Conservation (phyloP, 2,113 vertebrate species). For the Sylvietta virens region DNA sequence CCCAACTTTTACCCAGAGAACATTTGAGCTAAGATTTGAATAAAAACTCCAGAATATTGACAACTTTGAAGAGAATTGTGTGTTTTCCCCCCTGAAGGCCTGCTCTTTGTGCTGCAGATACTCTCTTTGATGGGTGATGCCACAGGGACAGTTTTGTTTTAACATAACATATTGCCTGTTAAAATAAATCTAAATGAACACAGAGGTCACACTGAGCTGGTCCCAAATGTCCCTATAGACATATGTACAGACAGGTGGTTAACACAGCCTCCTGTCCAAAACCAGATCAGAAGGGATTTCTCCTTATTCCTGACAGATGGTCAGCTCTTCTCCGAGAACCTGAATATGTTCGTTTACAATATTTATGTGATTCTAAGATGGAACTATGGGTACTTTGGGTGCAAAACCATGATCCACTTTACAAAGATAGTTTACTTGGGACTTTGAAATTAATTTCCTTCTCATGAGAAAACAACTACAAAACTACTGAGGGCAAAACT, state of each 20-base stretch:
- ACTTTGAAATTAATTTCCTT: not conserved
- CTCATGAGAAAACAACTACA: not conserved
- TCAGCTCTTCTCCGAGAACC: not conserved
- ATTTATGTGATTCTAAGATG: not conserved
- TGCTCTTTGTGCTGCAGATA: not conserved
- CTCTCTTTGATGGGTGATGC: slow-evolving; percentile 3
- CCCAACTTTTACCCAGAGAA: not conserved
- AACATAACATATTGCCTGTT: slow-evolving; percentile 24
- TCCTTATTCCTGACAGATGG: slow-evolving; percentile 32
- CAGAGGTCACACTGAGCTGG: not conserved
- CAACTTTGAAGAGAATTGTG: not conserved
- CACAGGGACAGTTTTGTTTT: slow-evolving; percentile 34
- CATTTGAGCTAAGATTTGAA: not conserved
- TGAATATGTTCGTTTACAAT: not conserved
- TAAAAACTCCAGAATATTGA: not conserved
- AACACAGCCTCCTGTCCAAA: not conserved
- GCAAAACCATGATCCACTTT: not conserved
- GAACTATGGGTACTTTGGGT: not conserved
- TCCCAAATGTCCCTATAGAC: slow-evolving; percentile 19
- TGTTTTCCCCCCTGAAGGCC: not conserved
- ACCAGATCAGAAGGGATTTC: slow-evolving; percentile 38
- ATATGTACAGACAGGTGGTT: slow-evolving; percentile 46
- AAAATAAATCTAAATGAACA: slow-evolving; percentile 58
- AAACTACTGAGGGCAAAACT: not conserved
- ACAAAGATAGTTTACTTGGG: not conserved